Base-by-base conservation (phyloP, 2,113 vertebrate species). In the Boulengerochromis microlepis region DNA sequence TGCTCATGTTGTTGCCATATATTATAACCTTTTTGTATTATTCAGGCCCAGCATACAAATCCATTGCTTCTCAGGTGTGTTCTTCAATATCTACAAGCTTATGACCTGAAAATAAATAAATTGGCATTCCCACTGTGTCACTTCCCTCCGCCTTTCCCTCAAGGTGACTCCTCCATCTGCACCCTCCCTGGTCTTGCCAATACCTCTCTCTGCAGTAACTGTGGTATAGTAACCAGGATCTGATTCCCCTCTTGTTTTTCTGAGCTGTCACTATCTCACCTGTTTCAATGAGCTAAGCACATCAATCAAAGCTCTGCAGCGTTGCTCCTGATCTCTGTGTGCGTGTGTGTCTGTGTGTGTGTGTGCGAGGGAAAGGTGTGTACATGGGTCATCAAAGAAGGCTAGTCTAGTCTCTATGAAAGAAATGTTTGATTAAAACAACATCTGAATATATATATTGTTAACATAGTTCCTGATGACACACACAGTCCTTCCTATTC, bases 121-220 rank as follows among this genome's bases (percentile, higher is more conserved):
- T 61, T 93, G 91, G 91, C 90, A 85, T 87, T 85, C 78, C 82
- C 59, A 52, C 50, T 31, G 35, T 81, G 74, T 89, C 83, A 82
- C 83, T 64, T 76, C 56, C 81, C 80, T 90, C 86, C 83, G 90
- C 86, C 90, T 61, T 88, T 59, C 90, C 82, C 91, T 94, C 95
- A 94, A 95, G 95, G 94, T 95, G 93, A 95, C 95, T 93, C 92
- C 92, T 95, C 94, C 95, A 95, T 96, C 95, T 96, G 95, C 86
- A 90, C 91, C 91, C 81, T 89, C 83, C 61, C 86, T 83, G 57
- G 87, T 91, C 81, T 54, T 92, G 91, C 95, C 92, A 96, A 88
- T 87, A 83, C 89, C 86, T 53, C 69, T 86, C 86, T 80, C 87
- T 88, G 91, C 92, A 92, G 90, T 84, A 35, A 89, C 74, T 80